Base-by-base conservation (phyloP, 2,888 invertebrate species). In the Eugnorisma glareosa region DNA sequence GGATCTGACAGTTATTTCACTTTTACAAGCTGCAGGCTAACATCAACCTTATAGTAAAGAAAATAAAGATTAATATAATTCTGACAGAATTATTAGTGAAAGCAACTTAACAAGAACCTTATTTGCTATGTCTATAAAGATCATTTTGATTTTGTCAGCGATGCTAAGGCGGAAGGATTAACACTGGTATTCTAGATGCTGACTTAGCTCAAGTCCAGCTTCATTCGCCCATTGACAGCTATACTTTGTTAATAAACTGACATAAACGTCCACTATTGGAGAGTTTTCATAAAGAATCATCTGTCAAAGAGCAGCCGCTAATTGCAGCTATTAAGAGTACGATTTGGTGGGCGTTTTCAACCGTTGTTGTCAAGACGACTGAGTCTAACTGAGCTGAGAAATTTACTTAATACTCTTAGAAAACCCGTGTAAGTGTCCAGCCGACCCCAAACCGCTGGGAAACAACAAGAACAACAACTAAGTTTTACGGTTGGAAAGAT, bases 391-490 rank as follows among this genome's bases (percentile, higher is more conserved):
- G 21, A 31, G 31, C 3, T 59, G 10, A 21, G 28, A 18, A 31
- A 59, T 8, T 31, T 3, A 59, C 59, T 18, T 31, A 21, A 59
- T 8, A 21, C 8, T 61, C 10, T 61, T 21, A 1, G 31, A 61
- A 61, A 21, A 21, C 35, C 35, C 0, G 31, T 35, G 75, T 73
- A 68, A 77, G 74, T 75, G 73, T 63, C 70, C 76, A 73, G 48
- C 64, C 48, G 40, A 43, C 67, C 74, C 73, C 66, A 69, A 82
- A 83, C 59, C 35, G 64, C 68, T 48, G 72, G 67, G 13, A 61
- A 77, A 83, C 73, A 70, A 87, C 76, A 77, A 87, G 73, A 72
- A 87, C 69, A 86, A 79, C 73, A 83, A 74, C 45, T 59, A 87
- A 85, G 67, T 83, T 86, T 77, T 61, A 78, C 67, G 68, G 76